A percentile compares a stretch with the other conserved stretches of the same genome.
phyloP scores from a whole-genome alignment of 2,888 invertebrate species.

The Cephonodes hylas region DNA sequence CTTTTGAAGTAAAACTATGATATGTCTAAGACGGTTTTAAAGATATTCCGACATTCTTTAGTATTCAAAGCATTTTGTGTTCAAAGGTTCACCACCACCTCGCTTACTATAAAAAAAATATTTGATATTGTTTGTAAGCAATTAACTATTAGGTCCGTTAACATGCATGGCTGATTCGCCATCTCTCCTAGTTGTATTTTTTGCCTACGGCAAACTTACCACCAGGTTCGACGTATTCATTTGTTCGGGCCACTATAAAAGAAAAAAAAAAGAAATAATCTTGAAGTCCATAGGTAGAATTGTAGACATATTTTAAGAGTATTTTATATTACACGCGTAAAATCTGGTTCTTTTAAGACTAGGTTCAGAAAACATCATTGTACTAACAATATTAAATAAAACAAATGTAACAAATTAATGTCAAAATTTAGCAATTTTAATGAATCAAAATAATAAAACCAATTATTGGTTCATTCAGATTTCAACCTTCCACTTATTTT shows the following conservation, averaged over 20 bases:
- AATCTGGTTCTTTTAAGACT: too few species aligned
- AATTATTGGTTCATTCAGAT: neutral
- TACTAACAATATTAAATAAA: neutral
- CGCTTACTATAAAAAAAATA: neutral
- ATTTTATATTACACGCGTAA: neutral
- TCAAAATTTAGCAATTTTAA: neutral
- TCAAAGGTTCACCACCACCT: neutral
- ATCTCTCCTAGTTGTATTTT: neutral
- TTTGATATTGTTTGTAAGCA: neutral
- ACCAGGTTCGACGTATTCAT: neutral
- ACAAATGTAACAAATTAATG: neutral
- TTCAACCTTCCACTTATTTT: neutral
- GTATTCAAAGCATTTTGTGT: too few species aligned
- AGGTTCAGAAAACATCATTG: too few species aligned
- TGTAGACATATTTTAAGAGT: neutral
- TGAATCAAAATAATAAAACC: neutral
- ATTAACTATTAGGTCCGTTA: neutral
- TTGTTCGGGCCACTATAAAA: slow-evolving; percentile 13
- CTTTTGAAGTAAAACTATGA: too few species aligned
- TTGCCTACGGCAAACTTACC: neutral
- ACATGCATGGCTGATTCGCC: neutral
- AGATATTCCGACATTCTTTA: too few species aligned
- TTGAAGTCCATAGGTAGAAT: neutral
- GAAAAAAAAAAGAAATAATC: neutral
- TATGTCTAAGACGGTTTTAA: too few species aligned